These are phyloP conservation scores for Centruroides sculpturatus DNA, from an alignment of 1,140 invertebrate genomes.

Conservation along the genomic window DNA sequence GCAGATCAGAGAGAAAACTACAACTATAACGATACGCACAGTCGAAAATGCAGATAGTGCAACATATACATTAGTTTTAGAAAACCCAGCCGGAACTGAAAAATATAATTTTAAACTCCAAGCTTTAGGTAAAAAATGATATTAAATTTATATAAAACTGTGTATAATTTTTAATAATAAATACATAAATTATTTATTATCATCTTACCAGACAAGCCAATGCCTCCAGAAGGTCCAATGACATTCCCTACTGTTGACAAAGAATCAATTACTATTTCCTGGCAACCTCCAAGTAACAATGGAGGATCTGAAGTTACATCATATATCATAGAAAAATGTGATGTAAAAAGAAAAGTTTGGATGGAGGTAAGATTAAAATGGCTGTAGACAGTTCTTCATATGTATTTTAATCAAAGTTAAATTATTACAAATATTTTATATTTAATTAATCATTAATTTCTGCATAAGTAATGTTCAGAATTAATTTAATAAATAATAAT, in stretches of 20 bases:
- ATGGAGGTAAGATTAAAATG: slow-evolving; percentile 33
- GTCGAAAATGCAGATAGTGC: slow-evolving; percentile 44
- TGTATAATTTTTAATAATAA: not conserved
- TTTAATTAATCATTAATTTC: too few species aligned
- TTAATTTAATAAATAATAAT: too few species aligned
- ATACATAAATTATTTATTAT: not conserved
- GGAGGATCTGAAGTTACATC: slow-evolving; percentile 60
- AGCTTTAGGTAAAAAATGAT: slow-evolving; percentile 50
- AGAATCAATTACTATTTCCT: slow-evolving; percentile 54
- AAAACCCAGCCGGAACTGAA: slow-evolving; percentile 51
- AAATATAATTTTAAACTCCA: slow-evolving; percentile 53
- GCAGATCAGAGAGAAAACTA: slow-evolving; percentile 38
- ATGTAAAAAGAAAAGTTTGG: slow-evolving; percentile 44
- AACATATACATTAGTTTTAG: slow-evolving; percentile 46
- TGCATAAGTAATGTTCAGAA: not conserved
- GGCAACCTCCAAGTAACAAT: slow-evolving; percentile 64
- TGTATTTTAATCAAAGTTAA: too few species aligned
- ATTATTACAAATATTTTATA: too few species aligned
- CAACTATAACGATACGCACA: slow-evolving; percentile 44
- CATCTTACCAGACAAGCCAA: slow-evolving; percentile 54
- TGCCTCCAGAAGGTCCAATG: slow-evolving; percentile 59
- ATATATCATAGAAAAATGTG: slow-evolving; percentile 67
- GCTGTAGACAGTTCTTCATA: too few species aligned
- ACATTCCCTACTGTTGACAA: slow-evolving; percentile 53
- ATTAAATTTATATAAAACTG: not conserved